Conservation (phyloP, 2,113 vertebrate species). For the Machaerirhynchus nigripectus region DNA sequence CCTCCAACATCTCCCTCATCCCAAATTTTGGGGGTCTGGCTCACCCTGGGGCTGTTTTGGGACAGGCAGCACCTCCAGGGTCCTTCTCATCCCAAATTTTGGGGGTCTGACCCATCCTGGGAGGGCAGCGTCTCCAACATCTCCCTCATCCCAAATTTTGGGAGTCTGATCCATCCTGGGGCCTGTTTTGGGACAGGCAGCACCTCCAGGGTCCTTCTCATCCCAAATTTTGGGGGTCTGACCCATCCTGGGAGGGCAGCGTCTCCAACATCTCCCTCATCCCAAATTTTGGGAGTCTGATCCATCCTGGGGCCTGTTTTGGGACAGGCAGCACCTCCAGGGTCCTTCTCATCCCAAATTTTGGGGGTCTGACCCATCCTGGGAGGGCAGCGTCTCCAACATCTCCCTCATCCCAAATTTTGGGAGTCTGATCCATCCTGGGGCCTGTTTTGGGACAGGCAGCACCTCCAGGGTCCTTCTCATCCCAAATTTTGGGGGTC, state of each 20-base stretch:
- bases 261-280: background rate
- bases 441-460: background rate
- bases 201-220: background rate
- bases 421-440: background rate
- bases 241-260: background rate
- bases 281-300: background rate
- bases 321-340: background rate
- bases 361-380: background rate
- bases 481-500: background rate
- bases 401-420: no score
- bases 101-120: no score
- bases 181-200: background rate
- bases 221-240: background rate
- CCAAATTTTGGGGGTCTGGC: no score
- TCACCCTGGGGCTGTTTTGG: background rate
- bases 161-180: background rate
- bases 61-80: background rate
- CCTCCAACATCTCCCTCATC: background rate
- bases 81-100: background rate
- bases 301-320: background rate
- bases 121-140: rapidly evolving
- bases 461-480: background rate
- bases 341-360: no score
- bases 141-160: background rate
- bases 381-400: background rate